A percentile compares a stretch with the other conserved stretches of the same genome.
phyloP scores from a whole-genome alignment of 2,113 vertebrate genomes.

The Mystacornis crossleyi region DNA sequence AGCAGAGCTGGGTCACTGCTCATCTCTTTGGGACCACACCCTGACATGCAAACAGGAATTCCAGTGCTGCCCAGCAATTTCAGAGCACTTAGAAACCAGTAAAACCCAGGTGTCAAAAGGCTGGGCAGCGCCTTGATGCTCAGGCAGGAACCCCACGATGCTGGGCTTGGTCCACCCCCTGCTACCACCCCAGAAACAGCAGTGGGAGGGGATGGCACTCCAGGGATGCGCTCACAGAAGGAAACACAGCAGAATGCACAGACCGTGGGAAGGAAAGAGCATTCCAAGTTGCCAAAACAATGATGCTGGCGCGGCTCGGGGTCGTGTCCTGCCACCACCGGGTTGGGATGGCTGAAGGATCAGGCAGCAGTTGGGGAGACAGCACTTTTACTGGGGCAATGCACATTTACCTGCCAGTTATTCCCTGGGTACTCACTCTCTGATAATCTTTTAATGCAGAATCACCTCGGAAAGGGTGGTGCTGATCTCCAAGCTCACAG shows the following conservation, averaged over 20 bases:
- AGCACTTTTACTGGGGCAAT: not conserved
- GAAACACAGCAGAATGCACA: not conserved
- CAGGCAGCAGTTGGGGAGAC: not conserved
- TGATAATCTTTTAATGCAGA: not conserved
- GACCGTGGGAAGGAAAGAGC: not conserved
- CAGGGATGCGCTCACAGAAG: fast-evolving
- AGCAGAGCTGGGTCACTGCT: not conserved
- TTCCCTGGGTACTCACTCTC: not conserved
- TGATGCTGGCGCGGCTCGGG: not conserved
- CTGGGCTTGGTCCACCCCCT: not conserved
- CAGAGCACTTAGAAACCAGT: not conserved
- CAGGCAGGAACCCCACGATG: fast-evolving
- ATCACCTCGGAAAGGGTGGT: fast-evolving
- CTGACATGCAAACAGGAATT: not conserved
- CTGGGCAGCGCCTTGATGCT: fast-evolving
- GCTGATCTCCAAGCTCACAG: not conserved
- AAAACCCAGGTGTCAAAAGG: not conserved
- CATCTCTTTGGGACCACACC: fast-evolving
- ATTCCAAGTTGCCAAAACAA: not conserved
- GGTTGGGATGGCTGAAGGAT: not conserved
- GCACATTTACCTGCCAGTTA: not conserved
- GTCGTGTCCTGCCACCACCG: not conserved
- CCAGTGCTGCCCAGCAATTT: not conserved
- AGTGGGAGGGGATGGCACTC: not conserved
- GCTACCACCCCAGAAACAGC: not conserved